phyloP scores from a whole-genome alignment of 37 sponge, comb jelly and placozoan species.

The Oscarella lobularis region DNA sequence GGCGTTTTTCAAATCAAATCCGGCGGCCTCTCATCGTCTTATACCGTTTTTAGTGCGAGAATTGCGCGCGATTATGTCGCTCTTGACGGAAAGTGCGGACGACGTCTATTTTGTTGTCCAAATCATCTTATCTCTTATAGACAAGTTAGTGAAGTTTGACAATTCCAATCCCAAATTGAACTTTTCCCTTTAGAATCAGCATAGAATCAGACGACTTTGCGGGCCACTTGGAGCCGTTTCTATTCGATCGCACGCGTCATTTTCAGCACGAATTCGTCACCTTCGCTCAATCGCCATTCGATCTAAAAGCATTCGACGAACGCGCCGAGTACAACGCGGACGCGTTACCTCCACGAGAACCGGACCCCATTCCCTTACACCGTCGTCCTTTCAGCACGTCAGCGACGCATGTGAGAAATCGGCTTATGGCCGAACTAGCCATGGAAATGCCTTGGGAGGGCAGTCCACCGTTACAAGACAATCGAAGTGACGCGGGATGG shows the following conservation, averaged over 20 bases:
- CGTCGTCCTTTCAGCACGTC: not conserved
- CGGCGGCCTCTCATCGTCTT: conserved; percentile 55
- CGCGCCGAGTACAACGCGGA: conserved; percentile 33
- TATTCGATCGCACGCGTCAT: conserved; percentile 43
- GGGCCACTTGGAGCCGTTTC: conserved; percentile 45
- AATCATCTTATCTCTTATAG: conserved; percentile 45
- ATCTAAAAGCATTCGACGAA: conserved; percentile 61
- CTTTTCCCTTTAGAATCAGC: conserved; percentile 26
- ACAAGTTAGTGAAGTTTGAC: conserved; percentile 30
- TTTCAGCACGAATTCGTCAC: conserved; percentile 58
- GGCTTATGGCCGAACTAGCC: not conserved
- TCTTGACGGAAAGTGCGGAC: conserved; percentile 7
- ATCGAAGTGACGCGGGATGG: too few species aligned
- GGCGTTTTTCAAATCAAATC: conserved; percentile 46
- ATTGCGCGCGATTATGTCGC: conserved; percentile 36
- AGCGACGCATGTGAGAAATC: not conserved
- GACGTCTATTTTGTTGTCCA: conserved; percentile 49
- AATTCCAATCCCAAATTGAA: not conserved
- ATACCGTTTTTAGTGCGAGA: conserved; percentile 57
- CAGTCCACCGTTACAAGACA: not conserved
- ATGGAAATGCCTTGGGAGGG: not conserved
- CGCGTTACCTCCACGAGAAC: conserved; percentile 1
- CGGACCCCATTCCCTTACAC: not conserved
- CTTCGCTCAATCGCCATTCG: conserved; percentile 58
- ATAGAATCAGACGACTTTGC: conserved; percentile 39